Conservation (phyloP, 2,113 vertebrate species). For the Typhlomys cinereus region DNA sequence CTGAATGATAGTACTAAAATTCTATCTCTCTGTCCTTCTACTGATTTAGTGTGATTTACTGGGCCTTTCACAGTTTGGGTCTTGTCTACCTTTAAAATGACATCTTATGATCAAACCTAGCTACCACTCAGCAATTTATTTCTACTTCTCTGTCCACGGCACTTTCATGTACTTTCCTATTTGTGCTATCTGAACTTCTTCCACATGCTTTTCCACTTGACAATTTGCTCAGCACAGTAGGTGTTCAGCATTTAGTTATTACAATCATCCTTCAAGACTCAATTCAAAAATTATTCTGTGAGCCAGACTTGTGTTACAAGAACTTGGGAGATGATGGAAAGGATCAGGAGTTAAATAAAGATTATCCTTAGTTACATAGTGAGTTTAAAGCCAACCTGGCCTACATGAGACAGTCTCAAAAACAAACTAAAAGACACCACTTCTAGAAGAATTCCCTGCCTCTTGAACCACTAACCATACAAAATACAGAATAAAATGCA, state of each 20-base stretch:
- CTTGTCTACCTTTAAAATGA: neutral
- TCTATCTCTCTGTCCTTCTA: neutral
- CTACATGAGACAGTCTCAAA: too few species aligned
- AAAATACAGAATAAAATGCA: too few species aligned
- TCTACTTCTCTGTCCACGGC: neutral
- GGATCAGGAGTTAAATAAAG: too few species aligned
- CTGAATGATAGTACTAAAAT: conserved; percentile 24
- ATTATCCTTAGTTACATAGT: too few species aligned
- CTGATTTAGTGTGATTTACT: neutral
- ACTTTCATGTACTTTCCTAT: neutral
- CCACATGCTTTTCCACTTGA: neutral
- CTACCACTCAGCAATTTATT: too few species aligned
- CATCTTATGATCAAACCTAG: neutral
- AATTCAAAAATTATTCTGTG: neutral
- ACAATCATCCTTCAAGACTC: conserved; percentile 8
- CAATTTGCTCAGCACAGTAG: neutral
- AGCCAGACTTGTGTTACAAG: too few species aligned
- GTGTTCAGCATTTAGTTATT: neutral
- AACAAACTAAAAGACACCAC: too few species aligned
- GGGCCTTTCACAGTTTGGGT: neutral
- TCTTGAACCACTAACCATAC: too few species aligned
- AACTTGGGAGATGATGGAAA: too few species aligned
- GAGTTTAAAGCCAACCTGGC: too few species aligned
- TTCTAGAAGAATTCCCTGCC: too few species aligned
- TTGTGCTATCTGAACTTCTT: conserved; percentile 38